Evolutionary conservation across 2,113 vertebrate species (phyloP).

Genomic region (Cervus canadensis): DNA sequence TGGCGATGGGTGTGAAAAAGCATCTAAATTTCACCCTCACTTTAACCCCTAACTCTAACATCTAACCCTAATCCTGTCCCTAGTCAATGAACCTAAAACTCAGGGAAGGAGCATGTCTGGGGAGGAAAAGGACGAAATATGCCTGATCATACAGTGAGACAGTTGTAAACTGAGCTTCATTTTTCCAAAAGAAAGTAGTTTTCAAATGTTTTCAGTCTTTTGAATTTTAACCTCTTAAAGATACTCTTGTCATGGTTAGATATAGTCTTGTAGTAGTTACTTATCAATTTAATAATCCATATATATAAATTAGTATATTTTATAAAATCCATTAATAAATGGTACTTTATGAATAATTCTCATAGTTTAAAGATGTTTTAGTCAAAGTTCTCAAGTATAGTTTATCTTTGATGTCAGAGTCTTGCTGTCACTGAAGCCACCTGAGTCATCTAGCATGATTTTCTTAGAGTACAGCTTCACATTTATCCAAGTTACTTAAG

Average conservation of each 20-base stretch:
- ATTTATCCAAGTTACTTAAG: background rate
- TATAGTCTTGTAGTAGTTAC: background rate
- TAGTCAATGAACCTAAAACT: background rate
- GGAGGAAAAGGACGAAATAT: background rate
- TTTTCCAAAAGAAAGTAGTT: background rate
- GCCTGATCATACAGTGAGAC: background rate
- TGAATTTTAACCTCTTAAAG: background rate
- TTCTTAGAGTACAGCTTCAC: background rate
- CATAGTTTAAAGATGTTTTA: background rate
- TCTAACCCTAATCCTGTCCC: background rate
- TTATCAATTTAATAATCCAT: background rate
- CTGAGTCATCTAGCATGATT: background rate
- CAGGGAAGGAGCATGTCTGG: background rate
- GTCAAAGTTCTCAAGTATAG: background rate
- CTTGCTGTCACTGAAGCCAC: background rate
- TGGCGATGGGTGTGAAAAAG: fast-evolving
- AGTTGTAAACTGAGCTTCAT: background rate
- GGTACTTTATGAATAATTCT: background rate
- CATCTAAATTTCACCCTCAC: background rate
- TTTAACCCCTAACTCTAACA: background rate
- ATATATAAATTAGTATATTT: background rate
- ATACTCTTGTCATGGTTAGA: background rate
- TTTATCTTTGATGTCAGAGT: background rate
- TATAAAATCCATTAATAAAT: background rate
- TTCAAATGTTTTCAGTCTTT: background rate